Base-by-base conservation (phyloP, 2,797 vertebrate genomes). In the Chiroxiphia lanceolata region DNA sequence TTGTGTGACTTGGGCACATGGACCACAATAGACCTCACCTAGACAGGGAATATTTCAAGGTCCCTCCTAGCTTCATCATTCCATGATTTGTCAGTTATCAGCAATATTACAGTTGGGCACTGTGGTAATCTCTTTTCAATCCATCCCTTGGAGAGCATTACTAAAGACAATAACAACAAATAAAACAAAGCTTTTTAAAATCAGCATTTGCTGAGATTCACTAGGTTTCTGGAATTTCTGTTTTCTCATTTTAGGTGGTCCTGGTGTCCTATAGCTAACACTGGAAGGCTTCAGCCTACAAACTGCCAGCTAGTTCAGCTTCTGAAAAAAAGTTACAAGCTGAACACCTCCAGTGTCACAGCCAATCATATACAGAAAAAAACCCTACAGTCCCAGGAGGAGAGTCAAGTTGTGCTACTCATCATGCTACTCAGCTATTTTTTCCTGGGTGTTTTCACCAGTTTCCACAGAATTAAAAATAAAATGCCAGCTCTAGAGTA, bases 1-100 rank as follows among this genome's bases (percentile, higher is more conserved):
- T 23, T 60, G 20, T 47, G 27, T 0, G 0, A 34, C 22, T 69
- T 10, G 1, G 51, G 76, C 22, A 67, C 29, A 45, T 0, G 1
- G 57, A 57, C 42, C 19, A 27, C 4, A 22, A 14, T 26, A 59
- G 59, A 50, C 17, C 44, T 53, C 27, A 17, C 7, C 8, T 61
- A 50, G 44, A 40, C 15, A 48, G 44, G 16, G 48, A 74, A 53
- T 31, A 6, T 81, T 42, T 53, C 31, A 27, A 75, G 47, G 17
- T 70, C 10, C 21, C 11, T 75, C 61, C 42, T 36, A 67, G 34
- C 29, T 70, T 70, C 74, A 57, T 34, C 16, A 0, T 57, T 82
- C 19, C 15, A n/a, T 42, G 34, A 44, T 85, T 53, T 90, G 15
- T 23, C 51, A 79, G 20, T 17, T 40, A 31, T 45, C 63, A 79